phyloP scores from a whole-genome alignment of 2,888 invertebrate species.

The Dolichopus griseipennis region DNA sequence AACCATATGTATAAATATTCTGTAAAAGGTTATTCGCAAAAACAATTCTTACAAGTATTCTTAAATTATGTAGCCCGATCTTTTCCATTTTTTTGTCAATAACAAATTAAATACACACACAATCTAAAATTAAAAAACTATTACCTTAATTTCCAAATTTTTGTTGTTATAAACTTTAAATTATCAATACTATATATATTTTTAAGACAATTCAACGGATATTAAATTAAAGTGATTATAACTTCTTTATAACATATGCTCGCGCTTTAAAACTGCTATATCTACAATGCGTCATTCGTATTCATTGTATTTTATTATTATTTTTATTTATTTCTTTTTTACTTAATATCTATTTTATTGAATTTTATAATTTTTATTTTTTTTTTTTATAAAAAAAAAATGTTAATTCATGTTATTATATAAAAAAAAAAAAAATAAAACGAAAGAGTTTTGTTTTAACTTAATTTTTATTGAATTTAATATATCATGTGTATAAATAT shows the following conservation, averaged over 20 bases:
- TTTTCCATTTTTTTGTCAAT: too few relatives aligned
- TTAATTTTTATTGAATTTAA: neutral
- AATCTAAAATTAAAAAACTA: too few relatives aligned
- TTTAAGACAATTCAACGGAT: neutral
- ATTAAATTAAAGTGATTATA: neutral
- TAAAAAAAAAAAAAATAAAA: neutral
- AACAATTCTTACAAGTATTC: too few relatives aligned
- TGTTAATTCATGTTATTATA: constrained; percentile 4
- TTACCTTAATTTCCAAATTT: too few relatives aligned
- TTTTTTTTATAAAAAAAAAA: neutral
- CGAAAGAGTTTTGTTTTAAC: neutral
- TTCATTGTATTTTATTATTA: neutral
- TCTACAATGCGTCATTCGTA: neutral
- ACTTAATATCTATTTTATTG: neutral
- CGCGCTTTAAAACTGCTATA: neutral
- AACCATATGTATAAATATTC: too few relatives aligned
- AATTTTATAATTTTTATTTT: neutral
- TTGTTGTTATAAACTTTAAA: neutral
- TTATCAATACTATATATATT: neutral
- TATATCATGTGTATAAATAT: neutral
- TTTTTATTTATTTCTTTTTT: neutral
- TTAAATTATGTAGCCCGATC: too few relatives aligned
- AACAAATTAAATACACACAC: too few relatives aligned
- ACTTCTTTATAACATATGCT: neutral
- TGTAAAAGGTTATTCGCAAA: too few relatives aligned